A percentile compares a stretch with the other conserved stretches of the same genome.
phyloP scores from a whole-genome alignment of 2,113 vertebrate species.

The Nipponia nippon region DNA sequence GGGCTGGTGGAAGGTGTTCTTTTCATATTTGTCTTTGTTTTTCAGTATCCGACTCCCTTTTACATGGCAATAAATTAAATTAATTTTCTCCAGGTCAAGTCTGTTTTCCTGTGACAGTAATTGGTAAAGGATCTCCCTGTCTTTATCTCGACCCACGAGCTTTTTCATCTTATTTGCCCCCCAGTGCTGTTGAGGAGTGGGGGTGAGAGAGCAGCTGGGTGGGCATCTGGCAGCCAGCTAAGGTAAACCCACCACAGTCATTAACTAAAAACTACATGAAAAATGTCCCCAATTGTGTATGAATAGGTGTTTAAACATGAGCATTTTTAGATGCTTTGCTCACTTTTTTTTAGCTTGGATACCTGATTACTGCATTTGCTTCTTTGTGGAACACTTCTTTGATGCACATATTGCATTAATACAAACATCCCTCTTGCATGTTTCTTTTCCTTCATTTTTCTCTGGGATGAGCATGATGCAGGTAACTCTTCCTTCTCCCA shows the following conservation, averaged over 20 bases:
- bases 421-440: background rate
- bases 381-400: background rate
- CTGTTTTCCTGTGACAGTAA: background rate
- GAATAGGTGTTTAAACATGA: background rate
- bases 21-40: background rate
- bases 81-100: background rate
- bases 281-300: background rate
- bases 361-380: background rate
- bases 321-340: background rate
- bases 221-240: background rate
- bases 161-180: background rate
- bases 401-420: background rate
- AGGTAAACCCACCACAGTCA: background rate
- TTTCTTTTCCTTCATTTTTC: background rate
- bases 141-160: background rate
- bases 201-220: background rate
- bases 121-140: background rate
- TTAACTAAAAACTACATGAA: background rate
- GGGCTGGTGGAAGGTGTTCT: background rate
- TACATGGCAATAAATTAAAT: background rate
- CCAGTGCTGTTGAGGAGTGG: background rate
- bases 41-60: background rate
- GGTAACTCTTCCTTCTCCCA: background rate
- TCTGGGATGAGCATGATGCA: background rate
- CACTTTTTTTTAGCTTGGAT: background rate